These are phyloP conservation scores for Idaea straminata DNA, from an alignment of 2,888 invertebrate species.

Conservation along the genomic window DNA sequence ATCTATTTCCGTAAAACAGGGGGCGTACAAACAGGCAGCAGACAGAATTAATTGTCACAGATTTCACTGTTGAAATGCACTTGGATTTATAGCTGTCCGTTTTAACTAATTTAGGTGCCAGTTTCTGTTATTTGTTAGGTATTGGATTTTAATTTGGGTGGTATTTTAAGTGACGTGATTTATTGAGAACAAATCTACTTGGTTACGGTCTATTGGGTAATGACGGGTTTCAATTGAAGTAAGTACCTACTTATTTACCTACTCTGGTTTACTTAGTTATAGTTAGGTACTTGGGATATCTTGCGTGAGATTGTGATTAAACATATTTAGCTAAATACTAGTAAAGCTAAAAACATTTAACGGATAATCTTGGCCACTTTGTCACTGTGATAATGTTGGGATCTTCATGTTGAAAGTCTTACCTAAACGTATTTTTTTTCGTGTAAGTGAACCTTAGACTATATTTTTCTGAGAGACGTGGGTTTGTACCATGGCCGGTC, in stretches of 20 bases:
- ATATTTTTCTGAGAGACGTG: too few relatives aligned
- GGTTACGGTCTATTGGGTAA: background rate
- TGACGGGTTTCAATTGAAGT: background rate
- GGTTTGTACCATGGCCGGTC: too few relatives aligned
- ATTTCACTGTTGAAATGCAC: slow-evolving; percentile 3
- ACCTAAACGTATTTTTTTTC: too few relatives aligned
- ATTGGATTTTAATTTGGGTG: slow-evolving; percentile 7
- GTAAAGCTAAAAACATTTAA: too few relatives aligned
- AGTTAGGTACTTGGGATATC: too few relatives aligned
- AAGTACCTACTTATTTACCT: background rate
- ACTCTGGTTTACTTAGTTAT: background rate
- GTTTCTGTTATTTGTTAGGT: slow-evolving; percentile 10
- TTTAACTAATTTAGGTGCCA: slow-evolving; percentile 10
- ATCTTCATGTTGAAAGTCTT: too few relatives aligned
- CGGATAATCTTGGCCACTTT: too few relatives aligned
- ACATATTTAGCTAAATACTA: too few relatives aligned
- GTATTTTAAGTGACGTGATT: slow-evolving; percentile 7
- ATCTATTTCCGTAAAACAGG: slow-evolving; percentile 4
- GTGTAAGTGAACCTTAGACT: too few relatives aligned
- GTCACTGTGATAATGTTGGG: too few relatives aligned
- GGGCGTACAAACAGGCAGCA: background rate
- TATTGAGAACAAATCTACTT: background rate
- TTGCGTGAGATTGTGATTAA: too few relatives aligned
- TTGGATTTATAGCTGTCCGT: slow-evolving; percentile 12
- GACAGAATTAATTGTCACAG: background rate